These are phyloP conservation scores for Vulpes vulpes DNA, from an alignment of 2,113 vertebrate genomes.

Conservation along the genomic window DNA sequence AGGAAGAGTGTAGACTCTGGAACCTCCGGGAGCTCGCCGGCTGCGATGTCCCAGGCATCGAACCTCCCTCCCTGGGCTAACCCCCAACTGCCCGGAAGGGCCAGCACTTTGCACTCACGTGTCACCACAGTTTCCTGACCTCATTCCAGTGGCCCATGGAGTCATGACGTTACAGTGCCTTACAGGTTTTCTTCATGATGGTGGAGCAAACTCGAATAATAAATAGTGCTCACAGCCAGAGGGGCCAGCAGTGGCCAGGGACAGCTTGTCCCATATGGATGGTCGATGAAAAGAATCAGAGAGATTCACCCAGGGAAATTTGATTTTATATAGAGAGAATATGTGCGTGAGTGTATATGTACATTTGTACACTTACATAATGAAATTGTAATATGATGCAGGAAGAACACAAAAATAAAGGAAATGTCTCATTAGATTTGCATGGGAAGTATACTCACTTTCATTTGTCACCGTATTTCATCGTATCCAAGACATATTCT, in stretches of 20 bases:
- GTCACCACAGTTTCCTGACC: fast-evolving
- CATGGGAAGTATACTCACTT: neutral
- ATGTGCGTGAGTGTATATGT: no score
- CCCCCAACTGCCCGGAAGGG: neutral
- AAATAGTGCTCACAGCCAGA: neutral
- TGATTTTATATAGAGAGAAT: neutral
- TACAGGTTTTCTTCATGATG: no score
- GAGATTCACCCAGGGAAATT: neutral
- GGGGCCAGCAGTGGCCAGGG: fast-evolving
- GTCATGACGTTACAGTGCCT: no score
- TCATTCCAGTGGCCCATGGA: neutral
- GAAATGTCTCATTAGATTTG: neutral
- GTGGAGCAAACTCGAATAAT: no score
- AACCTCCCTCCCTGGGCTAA: neutral
- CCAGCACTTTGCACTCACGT: no score
- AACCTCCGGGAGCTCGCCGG: neutral
- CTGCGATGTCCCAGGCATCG: neutral
- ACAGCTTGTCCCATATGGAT: neutral
- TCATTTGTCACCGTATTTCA: neutral
- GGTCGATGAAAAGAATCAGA: neutral
- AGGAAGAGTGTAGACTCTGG: neutral
- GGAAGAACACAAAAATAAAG: neutral
- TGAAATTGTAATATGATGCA: neutral
- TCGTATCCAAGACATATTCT: neutral
- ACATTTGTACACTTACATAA: neutral